Evolutionary conservation across 2,888 invertebrate species (phyloP).

Genomic region (Agrotis segetum): DNA sequence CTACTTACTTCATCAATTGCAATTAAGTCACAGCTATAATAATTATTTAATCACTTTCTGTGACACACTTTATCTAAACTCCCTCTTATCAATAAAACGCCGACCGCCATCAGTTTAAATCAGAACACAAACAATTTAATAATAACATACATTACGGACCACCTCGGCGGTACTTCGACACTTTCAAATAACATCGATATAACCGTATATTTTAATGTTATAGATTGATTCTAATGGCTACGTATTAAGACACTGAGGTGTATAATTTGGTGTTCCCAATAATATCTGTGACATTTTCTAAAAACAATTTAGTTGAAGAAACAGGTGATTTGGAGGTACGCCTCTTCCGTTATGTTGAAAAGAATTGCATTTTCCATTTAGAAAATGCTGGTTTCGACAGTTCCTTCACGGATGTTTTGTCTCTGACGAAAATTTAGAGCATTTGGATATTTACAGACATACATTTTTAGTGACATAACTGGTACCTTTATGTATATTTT

Average conservation of each 20-base stretch:
- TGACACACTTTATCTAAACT: conserved; percentile 27
- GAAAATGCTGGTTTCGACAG: not conserved
- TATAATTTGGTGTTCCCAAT: conserved; percentile 49
- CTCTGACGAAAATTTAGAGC: no score
- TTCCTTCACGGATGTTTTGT: not conserved
- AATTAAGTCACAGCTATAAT: conserved; percentile 2
- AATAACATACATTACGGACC: conserved; percentile 38
- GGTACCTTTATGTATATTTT: not conserved
- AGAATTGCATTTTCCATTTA: not conserved
- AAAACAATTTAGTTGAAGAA: conserved; percentile 21
- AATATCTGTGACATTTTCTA: conserved; percentile 28
- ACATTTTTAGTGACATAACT: not conserved
- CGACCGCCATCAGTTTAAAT: conserved; percentile 32
- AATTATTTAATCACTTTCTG: conserved; percentile 6
- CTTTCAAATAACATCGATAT: conserved; percentile 21
- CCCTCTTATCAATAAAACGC: conserved; percentile 23
- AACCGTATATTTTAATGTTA: conserved; percentile 13
- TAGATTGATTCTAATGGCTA: conserved; percentile 45
- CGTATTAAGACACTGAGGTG: conserved; percentile 12
- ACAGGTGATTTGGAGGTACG: not conserved
- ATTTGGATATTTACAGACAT: not conserved
- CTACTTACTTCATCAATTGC: not conserved
- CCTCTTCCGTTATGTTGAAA: conserved; percentile 18
- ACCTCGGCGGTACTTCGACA: conserved; percentile 31
- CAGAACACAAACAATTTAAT: conserved; percentile 36